A percentile compares a stretch with the other conserved stretches of the same genome.
Conservation (phyloP, 2,797 vertebrate genomes). For the Harpagifer antarcticus region DNA sequence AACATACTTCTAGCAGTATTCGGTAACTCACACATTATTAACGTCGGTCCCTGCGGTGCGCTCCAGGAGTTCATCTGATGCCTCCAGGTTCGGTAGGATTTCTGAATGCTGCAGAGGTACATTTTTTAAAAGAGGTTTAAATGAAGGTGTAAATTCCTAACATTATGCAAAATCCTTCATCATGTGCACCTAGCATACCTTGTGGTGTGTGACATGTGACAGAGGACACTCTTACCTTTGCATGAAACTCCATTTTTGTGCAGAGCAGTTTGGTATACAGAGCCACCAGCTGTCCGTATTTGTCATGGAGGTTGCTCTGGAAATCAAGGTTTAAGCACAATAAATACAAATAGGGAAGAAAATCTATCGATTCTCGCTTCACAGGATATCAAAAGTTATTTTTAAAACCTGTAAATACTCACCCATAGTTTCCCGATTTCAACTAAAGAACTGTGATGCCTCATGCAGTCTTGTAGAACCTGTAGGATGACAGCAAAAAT, state of each 20-base stretch:
- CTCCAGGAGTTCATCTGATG: conserved; percentile 92
- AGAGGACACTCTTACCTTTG: conserved; percentile 84
- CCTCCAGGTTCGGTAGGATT: conserved; percentile 92
- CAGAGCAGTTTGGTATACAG: conserved; percentile 91
- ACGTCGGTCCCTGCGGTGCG: conserved; percentile 92
- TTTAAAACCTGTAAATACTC: conserved; percentile 63
- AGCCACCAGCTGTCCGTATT: conserved; percentile 92
- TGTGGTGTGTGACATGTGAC: not conserved
- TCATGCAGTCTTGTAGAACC: conserved; percentile 97
- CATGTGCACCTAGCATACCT: not conserved
- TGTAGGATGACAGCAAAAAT: conserved; percentile 62
- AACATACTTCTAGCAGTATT: not conserved
- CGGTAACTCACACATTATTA: conserved; percentile 93
- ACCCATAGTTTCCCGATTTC: conserved; percentile 94
- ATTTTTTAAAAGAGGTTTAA: conserved; percentile 14
- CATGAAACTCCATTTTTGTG: conserved; percentile 95
- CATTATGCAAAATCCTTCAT: not conserved
- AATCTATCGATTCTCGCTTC: not conserved
- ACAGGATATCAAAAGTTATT: too few species aligned
- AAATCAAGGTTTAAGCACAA: conserved; percentile 26
- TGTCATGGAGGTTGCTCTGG: conserved; percentile 92
- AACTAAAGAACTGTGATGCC: conserved; percentile 91
- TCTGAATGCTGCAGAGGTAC: conserved; percentile 87
- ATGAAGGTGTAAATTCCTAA: conserved; percentile 3
- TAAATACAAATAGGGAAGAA: not conserved